Conservation (phyloP, 2,113 vertebrate species). For the Strix aluco region DNA sequence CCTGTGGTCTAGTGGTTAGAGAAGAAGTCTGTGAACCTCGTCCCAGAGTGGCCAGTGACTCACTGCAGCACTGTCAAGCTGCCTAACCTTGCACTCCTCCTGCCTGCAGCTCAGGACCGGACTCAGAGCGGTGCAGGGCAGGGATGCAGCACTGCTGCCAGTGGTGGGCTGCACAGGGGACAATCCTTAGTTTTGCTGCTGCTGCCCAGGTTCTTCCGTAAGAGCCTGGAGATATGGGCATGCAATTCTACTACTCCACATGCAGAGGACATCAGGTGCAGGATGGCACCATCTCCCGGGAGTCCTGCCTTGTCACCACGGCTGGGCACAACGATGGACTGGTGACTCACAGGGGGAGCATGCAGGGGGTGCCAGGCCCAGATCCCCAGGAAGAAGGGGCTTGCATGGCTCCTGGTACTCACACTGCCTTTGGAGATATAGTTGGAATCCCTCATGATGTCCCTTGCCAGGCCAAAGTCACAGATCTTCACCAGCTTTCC, state of each 20-base stretch:
- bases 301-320: not conserved
- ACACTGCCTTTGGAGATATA: conserved; percentile 99
- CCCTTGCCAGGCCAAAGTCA: conserved; percentile 95
- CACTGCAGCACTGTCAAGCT: not conserved
- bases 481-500: conserved; percentile 99
- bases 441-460: conserved; percentile 98
- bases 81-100: not conserved
- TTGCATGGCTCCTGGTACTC: conserved; percentile 57
- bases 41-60: conserved; percentile 11
- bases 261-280: not conserved
- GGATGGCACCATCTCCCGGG: not conserved
- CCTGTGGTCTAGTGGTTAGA: conserved; percentile 27
- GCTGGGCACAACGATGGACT: not conserved
- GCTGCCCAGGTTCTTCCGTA: not conserved
- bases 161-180: not conserved
- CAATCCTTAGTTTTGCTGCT: not conserved
- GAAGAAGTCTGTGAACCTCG: conserved; percentile 2
- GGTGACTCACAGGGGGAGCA: fast-evolving
- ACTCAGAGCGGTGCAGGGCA: not conserved
- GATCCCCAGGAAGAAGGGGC: not conserved
- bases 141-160: not conserved
- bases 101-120: not conserved
- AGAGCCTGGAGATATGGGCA: not conserved
- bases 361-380: not conserved
- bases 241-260: not conserved